Evolutionary conservation across 1,140 invertebrate species (phyloP), one percentile per base, ranked within the genome.

Genomic region (Zaprionus camerounensis): DNA sequence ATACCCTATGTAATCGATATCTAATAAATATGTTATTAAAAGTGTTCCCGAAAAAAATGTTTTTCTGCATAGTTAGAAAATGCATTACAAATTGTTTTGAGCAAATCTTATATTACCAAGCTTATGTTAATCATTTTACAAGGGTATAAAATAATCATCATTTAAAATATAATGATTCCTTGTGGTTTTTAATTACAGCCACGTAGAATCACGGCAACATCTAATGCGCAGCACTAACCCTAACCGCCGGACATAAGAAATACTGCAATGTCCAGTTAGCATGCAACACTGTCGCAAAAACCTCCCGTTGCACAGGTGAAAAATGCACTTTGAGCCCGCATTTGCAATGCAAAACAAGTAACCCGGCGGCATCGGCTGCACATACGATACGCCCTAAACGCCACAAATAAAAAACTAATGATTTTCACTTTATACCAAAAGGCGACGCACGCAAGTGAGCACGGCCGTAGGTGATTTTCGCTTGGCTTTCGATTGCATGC

Each of bases 371-470:
- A 44, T 36, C 46, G 34, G 17, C 24, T 31, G 17, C 17, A 15
- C 26, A 53, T 26, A 28, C 17, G 13, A 2, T 38, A 59, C 57
- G n/a, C 20, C 34, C 46, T 66, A 69, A 76, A 76, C 65, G 41
- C 57, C 77, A 49, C 73, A 79, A 79, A 79, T 79, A 55, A 76
- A 79, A 79, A 79, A 79, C 67, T 78, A 78, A 80, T 84, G 69
- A 59, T 65, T 61, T 67, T 53, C 34, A 11, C 20, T 65, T 76
- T 76, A 68, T 26, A 44, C 58, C n/a, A n/a, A 65, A 70, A 61
- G 57, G 26, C 49, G 36, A n/a, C 61, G n/a, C 73, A 71, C 68
- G 73, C 68, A 65, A 76, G 15, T 34, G n/a, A 31, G 58, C 17
- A 24, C 67, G 49, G 44, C 59, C 44, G 17, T 38, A 58, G 53